phyloP scores from a whole-genome alignment of 2,113 vertebrate species.

The Oreotrochilus melanogaster region DNA sequence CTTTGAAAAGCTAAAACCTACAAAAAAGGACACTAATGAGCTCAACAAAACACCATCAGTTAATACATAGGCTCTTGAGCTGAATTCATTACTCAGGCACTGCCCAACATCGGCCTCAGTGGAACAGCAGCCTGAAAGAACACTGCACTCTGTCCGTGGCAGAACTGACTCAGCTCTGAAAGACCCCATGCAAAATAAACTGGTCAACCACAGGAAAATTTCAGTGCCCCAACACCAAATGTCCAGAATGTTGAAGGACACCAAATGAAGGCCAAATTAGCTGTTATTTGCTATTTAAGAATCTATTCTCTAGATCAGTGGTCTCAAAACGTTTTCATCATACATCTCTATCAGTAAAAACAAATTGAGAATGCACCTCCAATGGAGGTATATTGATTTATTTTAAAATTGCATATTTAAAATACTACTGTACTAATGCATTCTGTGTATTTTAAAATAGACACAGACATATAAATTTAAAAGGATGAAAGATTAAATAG shows the following conservation, averaged over 20 bases:
- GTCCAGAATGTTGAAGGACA: neutral
- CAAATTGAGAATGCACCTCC: neutral
- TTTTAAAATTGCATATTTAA: neutral
- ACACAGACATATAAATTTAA: neutral
- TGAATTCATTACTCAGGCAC: neutral
- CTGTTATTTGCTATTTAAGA: neutral
- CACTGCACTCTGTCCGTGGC: neutral
- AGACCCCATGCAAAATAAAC: neutral
- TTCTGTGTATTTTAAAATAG: neutral
- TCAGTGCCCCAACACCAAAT: neutral
- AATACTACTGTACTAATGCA: neutral
- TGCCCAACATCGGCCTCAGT: neutral
- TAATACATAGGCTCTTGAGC: neutral
- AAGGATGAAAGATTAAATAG: neutral
- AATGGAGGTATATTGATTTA: neutral
- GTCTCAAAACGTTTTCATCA: neutral
- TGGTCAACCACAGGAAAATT: neutral
- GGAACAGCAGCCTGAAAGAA: neutral
- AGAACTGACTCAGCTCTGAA: neutral
- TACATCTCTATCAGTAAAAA: neutral
- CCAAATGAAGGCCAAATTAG: neutral
- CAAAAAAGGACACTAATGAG: neutral
- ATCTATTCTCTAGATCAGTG: neutral
- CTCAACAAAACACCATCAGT: neutral
- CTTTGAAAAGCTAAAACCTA: constrained; percentile 30